phyloP scores from a whole-genome alignment of 2,888 invertebrate species.

The Nesidiocoris tenuis region DNA sequence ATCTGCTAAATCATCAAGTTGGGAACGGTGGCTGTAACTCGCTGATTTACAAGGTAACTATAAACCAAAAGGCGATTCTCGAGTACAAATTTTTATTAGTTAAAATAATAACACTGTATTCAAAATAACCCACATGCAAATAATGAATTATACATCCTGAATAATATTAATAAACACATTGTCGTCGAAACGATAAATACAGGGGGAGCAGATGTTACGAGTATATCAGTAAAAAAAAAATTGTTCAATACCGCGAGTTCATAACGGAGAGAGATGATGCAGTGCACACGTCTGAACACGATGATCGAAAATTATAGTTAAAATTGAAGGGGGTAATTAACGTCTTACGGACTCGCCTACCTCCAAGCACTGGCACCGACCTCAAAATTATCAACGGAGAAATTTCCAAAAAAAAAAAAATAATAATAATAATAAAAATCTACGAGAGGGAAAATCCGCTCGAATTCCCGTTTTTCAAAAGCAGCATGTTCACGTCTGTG shows the following conservation, averaged over 20 bases:
- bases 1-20: no score
- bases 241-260: background rate
- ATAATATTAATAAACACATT: conserved; percentile 29
- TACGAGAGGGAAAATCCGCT: no score
- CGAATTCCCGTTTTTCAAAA: no score
- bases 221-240: background rate
- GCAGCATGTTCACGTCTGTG: no score
- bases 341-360: background rate
- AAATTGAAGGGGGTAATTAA: background rate
- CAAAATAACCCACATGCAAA: conserved; percentile 48
- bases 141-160: conserved; percentile 47
- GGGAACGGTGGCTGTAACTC: no score
- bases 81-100: conserved; percentile 47
- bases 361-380: no score
- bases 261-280: background rate
- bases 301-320: background rate
- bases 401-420: no score
- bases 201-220: conserved; percentile 15
- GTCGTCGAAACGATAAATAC: conserved; percentile 10
- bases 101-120: conserved; percentile 48
- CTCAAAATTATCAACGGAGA: no score
- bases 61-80: no score
- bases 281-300: background rate
- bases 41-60: no score
- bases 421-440: no score